Percentiles rank a stretch among this genome's conserved stretches.
phyloP scores from a whole-genome alignment of 2,888 invertebrate genomes.

The Serripes groenlandicus region DNA sequence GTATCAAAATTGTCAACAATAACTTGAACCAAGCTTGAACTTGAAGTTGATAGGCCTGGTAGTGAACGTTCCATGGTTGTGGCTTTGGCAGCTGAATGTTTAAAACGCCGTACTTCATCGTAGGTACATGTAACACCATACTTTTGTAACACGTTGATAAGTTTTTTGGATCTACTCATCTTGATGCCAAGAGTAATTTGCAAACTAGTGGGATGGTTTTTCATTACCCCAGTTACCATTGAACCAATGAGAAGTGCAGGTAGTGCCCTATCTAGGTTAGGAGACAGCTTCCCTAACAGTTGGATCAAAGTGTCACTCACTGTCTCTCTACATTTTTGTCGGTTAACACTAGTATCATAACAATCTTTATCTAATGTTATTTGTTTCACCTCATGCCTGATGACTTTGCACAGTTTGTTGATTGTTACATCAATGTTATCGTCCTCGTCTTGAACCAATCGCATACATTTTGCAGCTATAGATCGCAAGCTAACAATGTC shows the following conservation, averaged over 20 bases:
- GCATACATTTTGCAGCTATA: no score
- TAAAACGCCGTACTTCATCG: constrained; percentile 65
- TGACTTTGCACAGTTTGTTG: constrained; percentile 19
- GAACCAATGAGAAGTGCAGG: constrained; percentile 33
- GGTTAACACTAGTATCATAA: constrained; percentile 25
- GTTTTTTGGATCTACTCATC: constrained; percentile 28
- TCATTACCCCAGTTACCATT: constrained; percentile 23
- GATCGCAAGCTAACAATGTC: no score
- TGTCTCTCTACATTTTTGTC: not conserved
- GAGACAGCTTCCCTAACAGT: constrained; percentile 18
- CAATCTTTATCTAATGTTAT: not conserved
- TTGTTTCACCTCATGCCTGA: constrained; percentile 24
- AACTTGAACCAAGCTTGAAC: not conserved
- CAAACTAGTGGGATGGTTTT: constrained; percentile 16
- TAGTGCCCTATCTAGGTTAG: constrained; percentile 15
- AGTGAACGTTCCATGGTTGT: constrained; percentile 25
- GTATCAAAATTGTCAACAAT: constrained; percentile 42
- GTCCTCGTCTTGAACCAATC: constrained; percentile 35
- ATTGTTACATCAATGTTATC: constrained; percentile 17
- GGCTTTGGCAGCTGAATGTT: constrained; percentile 35
- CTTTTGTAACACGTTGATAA: constrained; percentile 17
- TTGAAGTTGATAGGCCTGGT: not conserved
- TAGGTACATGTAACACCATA: constrained; percentile 59
- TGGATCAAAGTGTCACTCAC: constrained; percentile 21
- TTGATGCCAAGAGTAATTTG: constrained; percentile 33